Conservation (phyloP, 2,113 vertebrate genomes). For the Hassar affinis region DNA sequence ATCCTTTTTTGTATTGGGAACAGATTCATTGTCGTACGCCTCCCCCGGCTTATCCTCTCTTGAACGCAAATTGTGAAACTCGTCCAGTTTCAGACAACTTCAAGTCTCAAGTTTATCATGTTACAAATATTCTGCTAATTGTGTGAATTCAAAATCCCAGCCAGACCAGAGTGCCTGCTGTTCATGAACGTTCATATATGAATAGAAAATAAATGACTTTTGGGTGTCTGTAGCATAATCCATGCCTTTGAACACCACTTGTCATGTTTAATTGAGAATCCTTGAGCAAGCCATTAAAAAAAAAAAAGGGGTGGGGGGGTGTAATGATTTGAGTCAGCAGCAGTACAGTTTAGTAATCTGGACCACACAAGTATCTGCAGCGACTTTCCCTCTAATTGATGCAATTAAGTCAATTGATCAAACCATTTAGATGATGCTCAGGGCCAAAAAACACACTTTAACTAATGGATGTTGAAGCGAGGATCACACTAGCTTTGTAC, state of each 20-base stretch:
- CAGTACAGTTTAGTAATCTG: constrained; percentile 22
- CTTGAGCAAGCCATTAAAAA: constrained; percentile 32
- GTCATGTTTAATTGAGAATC: constrained; percentile 55
- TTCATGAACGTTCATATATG: constrained; percentile 15
- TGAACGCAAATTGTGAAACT: not conserved
- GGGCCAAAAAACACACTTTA: constrained; percentile 31
- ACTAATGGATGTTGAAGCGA: constrained; percentile 25
- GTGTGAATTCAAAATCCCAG: not conserved
- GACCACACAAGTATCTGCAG: constrained; percentile 27
- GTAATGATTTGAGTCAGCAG: constrained; percentile 48
- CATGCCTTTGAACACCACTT: constrained; percentile 43
- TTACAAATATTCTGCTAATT: not conserved
- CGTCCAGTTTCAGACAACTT: not conserved
- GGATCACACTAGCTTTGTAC: constrained; percentile 7
- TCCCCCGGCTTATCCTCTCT: not conserved
- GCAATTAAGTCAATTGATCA: constrained; percentile 55
- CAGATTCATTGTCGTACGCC: constrained; percentile 34
- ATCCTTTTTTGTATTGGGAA: not conserved
- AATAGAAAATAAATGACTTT: constrained; percentile 36
- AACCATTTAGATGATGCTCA: constrained; percentile 41
- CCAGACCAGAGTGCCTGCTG: not conserved
- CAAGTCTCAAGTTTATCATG: not conserved
- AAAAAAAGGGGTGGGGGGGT: not conserved
- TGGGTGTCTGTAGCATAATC: constrained; percentile 16
- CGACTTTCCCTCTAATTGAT: constrained; percentile 44